phyloP scores from a whole-genome alignment of 2,888 invertebrate genomes.

The Congeria kusceri region DNA sequence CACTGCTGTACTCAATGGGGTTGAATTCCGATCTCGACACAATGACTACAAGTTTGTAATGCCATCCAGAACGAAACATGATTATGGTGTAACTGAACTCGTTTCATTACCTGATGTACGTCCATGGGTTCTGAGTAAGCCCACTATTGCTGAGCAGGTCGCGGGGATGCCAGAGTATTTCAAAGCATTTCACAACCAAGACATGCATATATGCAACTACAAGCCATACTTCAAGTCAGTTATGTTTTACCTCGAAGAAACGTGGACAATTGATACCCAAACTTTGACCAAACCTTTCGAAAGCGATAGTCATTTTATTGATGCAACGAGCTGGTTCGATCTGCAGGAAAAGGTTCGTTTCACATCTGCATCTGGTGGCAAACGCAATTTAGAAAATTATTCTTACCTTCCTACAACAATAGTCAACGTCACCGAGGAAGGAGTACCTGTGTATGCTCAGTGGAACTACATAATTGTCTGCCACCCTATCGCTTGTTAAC shows the following conservation, averaged over 20 bases:
- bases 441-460: conserved; percentile 68
- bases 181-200: too few species aligned
- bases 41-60: too few species aligned
- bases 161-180: too few species aligned
- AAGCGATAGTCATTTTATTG: conserved; percentile 78
- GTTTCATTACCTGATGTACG: too few species aligned
- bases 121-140: too few species aligned
- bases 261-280: conserved; percentile 74
- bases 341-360: conserved; percentile 76
- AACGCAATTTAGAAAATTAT: conserved; percentile 72
- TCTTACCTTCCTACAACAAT: conserved; percentile 76
- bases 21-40: too few species aligned
- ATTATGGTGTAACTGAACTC: too few species aligned
- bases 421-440: too few species aligned
- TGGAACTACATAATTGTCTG: conserved; percentile 78
- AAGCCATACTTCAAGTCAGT: conserved; percentile 80
- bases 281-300: conserved; percentile 76
- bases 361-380: conserved; percentile 73
- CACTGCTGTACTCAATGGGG: too few species aligned
- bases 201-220: too few species aligned
- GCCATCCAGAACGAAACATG: too few species aligned
- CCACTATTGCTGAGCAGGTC: too few species aligned
- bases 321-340: conserved; percentile 74
- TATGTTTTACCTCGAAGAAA: conserved; percentile 78
- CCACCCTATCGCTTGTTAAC: conserved; percentile 69